These are phyloP conservation scores for Pristiophorus japonicus DNA, from an alignment of 2,113 vertebrate species.

Conservation along the genomic window DNA sequence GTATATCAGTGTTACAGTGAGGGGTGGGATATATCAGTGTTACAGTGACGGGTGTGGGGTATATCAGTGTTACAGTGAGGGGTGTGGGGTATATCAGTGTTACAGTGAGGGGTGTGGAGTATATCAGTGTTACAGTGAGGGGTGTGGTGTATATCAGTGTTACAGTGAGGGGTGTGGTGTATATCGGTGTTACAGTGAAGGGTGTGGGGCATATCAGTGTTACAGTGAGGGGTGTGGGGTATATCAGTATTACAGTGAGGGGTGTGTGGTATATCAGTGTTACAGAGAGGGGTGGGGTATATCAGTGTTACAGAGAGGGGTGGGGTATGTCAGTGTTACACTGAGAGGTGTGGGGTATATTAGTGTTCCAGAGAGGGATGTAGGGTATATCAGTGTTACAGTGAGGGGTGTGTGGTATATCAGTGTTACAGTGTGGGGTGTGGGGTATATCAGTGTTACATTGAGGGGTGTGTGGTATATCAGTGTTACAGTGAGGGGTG, in stretches of 20 bases:
- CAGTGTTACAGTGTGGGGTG: not conserved
- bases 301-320: no score
- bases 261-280: not conserved
- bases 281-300: not conserved
- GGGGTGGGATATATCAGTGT: not conserved
- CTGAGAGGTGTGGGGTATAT: no score
- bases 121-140: not conserved
- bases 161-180: not conserved
- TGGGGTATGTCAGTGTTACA: no score
- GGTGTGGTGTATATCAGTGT: not conserved
- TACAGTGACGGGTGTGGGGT: no score
- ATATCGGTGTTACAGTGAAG: not conserved
- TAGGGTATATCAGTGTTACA: not conserved
- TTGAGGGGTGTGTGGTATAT: not conserved
- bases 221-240: not conserved
- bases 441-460: not conserved
- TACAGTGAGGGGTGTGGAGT: not conserved
- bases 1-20: no score
- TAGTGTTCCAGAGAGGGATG: not conserved
- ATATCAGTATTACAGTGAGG: not conserved
- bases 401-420: not conserved
- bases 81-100: not conserved
- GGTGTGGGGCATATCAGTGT: not conserved
- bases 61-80: not conserved
- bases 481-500: not conserved